Percentiles rank a stretch among this genome's conserved stretches.
phyloP scores from a whole-genome alignment of 2,797 vertebrate species.

The Oophaga sylvatica region DNA sequence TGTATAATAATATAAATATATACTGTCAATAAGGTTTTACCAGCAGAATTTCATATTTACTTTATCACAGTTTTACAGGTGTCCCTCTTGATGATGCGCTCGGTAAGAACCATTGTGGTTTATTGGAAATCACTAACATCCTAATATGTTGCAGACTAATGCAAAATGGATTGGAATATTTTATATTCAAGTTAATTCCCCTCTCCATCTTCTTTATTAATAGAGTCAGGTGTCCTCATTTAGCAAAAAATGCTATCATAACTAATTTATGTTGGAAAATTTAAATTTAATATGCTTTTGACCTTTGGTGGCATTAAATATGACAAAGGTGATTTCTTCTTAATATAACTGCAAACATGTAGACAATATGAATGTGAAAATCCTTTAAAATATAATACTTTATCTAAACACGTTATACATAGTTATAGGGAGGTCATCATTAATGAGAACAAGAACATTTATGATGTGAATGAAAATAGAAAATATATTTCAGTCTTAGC shows the following conservation, averaged over 20 bases:
- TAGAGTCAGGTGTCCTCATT: constrained; percentile 32
- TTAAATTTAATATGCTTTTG: constrained; percentile 33
- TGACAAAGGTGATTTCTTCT: constrained; percentile 26
- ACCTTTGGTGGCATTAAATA: constrained; percentile 43
- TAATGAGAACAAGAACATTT: constrained; percentile 3
- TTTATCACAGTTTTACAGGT: constrained; percentile 20
- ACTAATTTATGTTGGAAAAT: constrained; percentile 36
- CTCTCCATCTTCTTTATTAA: constrained; percentile 28
- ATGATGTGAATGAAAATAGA: constrained; percentile 23
- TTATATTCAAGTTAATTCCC: constrained; percentile 13
- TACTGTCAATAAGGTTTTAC: background rate
- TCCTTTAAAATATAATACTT: constrained; percentile 13
- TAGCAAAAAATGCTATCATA: constrained; percentile 30
- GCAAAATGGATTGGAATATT: background rate
- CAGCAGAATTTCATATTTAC: background rate
- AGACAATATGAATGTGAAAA: constrained; percentile 37
- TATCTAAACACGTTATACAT: constrained; percentile 27
- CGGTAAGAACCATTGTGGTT: background rate
- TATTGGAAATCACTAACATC: background rate
- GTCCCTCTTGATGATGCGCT: background rate
- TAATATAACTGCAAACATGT: constrained; percentile 29
- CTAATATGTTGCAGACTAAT: constrained; percentile 6
- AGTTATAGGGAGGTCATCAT: constrained; percentile 18
- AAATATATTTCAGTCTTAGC: background rate
- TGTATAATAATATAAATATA: background rate